A percentile compares a stretch with the other conserved stretches of the same genome.
Evolutionary conservation across 2,113 vertebrate genomes (phyloP).

Genomic region (Sorex fumeus): DNA sequence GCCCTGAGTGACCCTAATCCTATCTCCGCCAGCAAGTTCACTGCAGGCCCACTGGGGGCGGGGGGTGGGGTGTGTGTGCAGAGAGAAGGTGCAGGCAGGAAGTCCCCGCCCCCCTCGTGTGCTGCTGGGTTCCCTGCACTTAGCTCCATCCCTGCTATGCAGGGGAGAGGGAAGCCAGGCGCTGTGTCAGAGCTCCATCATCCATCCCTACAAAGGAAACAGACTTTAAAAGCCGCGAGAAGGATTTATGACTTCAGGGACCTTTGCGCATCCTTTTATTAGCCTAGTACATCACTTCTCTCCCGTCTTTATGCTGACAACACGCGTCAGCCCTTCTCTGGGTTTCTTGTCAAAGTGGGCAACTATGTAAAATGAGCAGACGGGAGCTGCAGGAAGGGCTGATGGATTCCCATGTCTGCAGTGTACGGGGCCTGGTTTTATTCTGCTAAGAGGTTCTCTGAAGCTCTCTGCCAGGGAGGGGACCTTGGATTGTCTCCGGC

Average conservation of each 20-base stretch:
- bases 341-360: slow-evolving; percentile 59
- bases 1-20: fast-evolving
- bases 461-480: slow-evolving; percentile 18
- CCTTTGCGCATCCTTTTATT: slow-evolving; percentile 85
- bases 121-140: too few species aligned
- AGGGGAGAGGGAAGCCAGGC: slow-evolving; percentile 68
- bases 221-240: slow-evolving; percentile 86
- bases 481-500: slow-evolving; percentile 78
- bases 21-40: neutral
- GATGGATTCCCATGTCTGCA: neutral
- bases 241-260: slow-evolving; percentile 85
- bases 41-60: neutral
- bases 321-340: slow-evolving; percentile 35
- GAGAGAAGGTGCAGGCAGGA: neutral
- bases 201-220: slow-evolving; percentile 84
- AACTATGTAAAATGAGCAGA: neutral
- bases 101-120: neutral
- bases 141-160: neutral
- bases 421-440: slow-evolving; percentile 26
- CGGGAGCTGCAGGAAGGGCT: fast-evolving
- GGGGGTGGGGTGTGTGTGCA: too few species aligned
- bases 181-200: slow-evolving; percentile 67
- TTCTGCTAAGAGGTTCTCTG: slow-evolving; percentile 44
- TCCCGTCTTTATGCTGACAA: slow-evolving; percentile 84
- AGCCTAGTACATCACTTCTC: slow-evolving; percentile 79